Percentiles rank a stretch among this genome's conserved stretches.
phyloP scores from a whole-genome alignment of 2,797 vertebrate genomes.

The Mormyrus proboscirostris region DNA sequence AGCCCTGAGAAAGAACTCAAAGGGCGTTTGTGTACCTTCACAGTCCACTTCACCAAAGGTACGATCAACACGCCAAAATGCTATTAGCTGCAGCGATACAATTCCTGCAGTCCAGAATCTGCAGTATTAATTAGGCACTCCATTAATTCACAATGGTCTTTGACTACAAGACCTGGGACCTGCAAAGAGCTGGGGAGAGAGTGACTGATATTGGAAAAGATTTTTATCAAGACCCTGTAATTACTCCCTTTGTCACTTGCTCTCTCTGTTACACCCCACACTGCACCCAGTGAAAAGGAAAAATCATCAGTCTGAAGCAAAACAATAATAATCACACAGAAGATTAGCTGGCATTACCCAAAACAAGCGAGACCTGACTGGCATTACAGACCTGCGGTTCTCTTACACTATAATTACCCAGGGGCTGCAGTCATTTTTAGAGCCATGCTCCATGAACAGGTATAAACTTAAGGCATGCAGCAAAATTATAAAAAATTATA shows the following conservation, averaged over 20 bases:
- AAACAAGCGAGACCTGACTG: conserved; percentile 21
- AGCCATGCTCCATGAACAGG: not conserved
- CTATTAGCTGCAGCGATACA: conserved; percentile 31
- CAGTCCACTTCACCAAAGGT: not conserved
- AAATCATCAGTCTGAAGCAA: conserved; percentile 13
- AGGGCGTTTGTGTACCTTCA: conserved; percentile 3
- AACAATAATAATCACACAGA: conserved; percentile 25
- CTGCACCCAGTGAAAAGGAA: not conserved
- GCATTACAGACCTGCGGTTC: conserved; percentile 17
- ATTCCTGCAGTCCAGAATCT: conserved; percentile 28
- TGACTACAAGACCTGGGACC: conserved; percentile 18
- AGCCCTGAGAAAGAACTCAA: not conserved
- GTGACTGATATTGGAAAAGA: conserved; percentile 23
- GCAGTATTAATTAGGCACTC: conserved; percentile 43
- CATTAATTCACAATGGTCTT: conserved; percentile 42
- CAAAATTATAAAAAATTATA: not conserved
- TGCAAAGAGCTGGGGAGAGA: not conserved
- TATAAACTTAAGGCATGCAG: not conserved
- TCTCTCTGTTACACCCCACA: not conserved
- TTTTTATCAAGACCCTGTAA: conserved; percentile 32
- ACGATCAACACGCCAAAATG: conserved; percentile 27
- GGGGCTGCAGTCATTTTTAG: not conserved
- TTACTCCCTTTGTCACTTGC: conserved; percentile 26
- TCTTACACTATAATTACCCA: conserved; percentile 23
- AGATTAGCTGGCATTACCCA: conserved; percentile 20